Evolutionary conservation across 2,113 vertebrate genomes (phyloP).

Genomic region (Chroicocephalus ridibundus): DNA sequence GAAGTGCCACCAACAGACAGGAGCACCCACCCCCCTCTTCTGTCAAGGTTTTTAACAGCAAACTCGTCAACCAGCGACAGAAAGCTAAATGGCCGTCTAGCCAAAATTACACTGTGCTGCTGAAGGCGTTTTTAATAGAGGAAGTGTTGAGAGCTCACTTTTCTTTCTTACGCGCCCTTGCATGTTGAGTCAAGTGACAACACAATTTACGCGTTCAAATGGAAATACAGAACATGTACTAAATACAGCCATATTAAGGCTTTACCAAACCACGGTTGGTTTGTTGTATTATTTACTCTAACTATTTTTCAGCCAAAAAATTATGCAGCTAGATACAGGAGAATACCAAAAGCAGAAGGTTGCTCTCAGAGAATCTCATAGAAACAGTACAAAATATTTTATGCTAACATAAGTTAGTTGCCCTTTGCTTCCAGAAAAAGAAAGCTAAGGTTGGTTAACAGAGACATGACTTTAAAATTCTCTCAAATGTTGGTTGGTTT

Average conservation of each 20-base stretch:
- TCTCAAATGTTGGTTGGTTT: background rate
- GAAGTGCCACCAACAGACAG: background rate
- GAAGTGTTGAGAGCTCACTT: background rate
- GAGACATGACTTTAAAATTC: background rate
- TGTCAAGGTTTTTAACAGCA: background rate
- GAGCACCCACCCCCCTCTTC: background rate
- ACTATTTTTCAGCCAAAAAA: background rate
- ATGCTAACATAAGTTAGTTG: background rate
- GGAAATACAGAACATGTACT: background rate
- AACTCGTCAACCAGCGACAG: background rate
- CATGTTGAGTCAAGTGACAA: background rate
- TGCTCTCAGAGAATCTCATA: background rate
- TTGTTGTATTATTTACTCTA: background rate
- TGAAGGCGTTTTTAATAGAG: background rate
- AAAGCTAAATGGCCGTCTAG: background rate
- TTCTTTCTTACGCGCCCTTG: background rate
- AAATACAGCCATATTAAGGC: background rate
- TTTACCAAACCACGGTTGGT: accelerated
- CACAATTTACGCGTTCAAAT: background rate
- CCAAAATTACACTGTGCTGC: background rate
- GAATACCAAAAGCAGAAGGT: background rate
- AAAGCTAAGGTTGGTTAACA: background rate
- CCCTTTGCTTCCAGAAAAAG: background rate
- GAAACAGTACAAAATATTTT: background rate
- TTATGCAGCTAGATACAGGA: background rate